A percentile compares a stretch with the other conserved stretches of the same genome.
Conservation (phyloP, 2,888 invertebrate species). For the Gasteruption jaculator region DNA sequence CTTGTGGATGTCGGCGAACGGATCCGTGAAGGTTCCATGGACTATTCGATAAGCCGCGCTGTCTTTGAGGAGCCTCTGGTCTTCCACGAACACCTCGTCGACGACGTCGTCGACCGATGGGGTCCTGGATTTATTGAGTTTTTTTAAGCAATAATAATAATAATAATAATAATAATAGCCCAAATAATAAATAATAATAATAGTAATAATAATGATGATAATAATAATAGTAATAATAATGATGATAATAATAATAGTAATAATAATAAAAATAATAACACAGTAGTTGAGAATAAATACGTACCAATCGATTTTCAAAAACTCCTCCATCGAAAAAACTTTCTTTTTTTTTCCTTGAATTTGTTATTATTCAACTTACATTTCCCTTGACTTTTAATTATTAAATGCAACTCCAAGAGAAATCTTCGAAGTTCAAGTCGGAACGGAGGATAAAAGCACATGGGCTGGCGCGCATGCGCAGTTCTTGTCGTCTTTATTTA, state of each 20-base stretch:
- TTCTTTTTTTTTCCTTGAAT: too few relatives aligned
- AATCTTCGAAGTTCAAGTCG: too few relatives aligned
- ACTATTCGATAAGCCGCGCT: constrained; percentile 37
- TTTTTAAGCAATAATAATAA: not conserved
- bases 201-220: not conserved
- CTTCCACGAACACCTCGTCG: constrained; percentile 35
- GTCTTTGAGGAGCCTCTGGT: constrained; percentile 34
- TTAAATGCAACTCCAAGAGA: too few relatives aligned
- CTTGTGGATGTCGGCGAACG: constrained; percentile 30
- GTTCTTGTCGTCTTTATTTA: too few relatives aligned
- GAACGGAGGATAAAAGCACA: too few relatives aligned
- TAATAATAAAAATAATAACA: not conserved
- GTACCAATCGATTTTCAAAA: constrained; percentile 37
- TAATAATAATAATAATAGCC: not conserved
- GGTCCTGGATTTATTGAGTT: constrained; percentile 36
- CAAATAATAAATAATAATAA: not conserved
- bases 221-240: not conserved
- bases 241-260: not conserved
- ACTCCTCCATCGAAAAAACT: constrained; percentile 33
- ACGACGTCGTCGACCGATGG: constrained; percentile 37
- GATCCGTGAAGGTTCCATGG: constrained; percentile 33
- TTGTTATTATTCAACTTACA: too few relatives aligned
- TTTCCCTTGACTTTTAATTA: too few relatives aligned
- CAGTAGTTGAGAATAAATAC: constrained; percentile 5
- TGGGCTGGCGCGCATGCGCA: too few relatives aligned